These are phyloP conservation scores for Thereuonema tuberculata DNA, from an alignment of 1,140 invertebrate species.

Conservation along the genomic window DNA sequence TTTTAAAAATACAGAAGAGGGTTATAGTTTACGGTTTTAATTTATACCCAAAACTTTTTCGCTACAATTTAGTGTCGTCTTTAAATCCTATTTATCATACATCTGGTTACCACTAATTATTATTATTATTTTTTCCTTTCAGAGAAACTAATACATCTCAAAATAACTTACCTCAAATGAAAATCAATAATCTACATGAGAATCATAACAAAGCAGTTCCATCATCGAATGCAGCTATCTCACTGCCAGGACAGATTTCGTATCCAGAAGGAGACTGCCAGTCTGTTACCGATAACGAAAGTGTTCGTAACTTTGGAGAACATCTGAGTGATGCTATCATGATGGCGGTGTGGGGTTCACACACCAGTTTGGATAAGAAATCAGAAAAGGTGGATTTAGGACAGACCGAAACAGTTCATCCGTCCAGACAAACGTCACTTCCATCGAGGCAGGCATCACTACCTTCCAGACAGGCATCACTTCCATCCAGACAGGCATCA, in stretches of 20 bases:
- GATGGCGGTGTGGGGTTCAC: background rate
- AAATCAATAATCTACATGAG: background rate
- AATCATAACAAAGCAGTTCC: too few species aligned
- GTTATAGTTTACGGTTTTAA: too few species aligned
- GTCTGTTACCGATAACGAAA: background rate
- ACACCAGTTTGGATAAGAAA: background rate
- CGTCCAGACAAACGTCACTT: too few species aligned
- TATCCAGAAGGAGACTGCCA: background rate
- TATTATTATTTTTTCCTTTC: background rate
- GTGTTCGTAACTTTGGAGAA: slow-evolving; percentile 1
- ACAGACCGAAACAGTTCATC: background rate
- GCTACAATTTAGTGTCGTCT: too few species aligned
- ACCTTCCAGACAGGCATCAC: background rate
- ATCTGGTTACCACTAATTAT: too few species aligned
- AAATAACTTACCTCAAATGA: slow-evolving; percentile 39
- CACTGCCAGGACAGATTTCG: background rate
- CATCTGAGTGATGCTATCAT: background rate
- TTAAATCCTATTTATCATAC: too few species aligned
- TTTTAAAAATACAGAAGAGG: too few species aligned
- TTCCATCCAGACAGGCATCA: background rate
- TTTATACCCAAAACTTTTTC: too few species aligned
- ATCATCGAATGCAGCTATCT: background rate
- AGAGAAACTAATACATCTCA: slow-evolving; percentile 60
- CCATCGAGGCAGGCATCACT: too few species aligned
- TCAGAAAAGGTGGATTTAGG: too few species aligned